Percentiles rank a stretch among this genome's conserved stretches.
Evolutionary conservation across 2,888 invertebrate genomes (phyloP).

Genomic region (Antheraea yamamai): DNA sequence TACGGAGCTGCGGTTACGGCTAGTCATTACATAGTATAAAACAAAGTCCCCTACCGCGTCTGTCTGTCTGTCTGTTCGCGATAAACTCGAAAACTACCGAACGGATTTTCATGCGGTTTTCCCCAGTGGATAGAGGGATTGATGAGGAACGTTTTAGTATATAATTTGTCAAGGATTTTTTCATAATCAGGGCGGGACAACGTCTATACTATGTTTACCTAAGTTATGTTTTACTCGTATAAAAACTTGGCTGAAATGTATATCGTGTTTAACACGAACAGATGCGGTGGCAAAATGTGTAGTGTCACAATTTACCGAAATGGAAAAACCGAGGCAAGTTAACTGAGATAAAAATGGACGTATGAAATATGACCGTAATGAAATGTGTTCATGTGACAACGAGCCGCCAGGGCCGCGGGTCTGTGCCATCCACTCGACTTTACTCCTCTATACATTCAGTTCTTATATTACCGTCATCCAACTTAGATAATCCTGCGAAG

Average conservation of each 20-base stretch:
- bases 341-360: conserved; percentile 49
- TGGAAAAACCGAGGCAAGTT: conserved; percentile 53
- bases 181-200: no score
- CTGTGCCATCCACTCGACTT: conserved; percentile 21
- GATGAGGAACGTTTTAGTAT: no score
- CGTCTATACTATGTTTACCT: no score
- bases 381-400: conserved; percentile 39
- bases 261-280: conserved; percentile 42
- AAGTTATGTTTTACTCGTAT: background rate
- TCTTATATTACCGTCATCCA: background rate
- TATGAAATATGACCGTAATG: conserved; percentile 55
- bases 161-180: no score
- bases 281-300: conserved; percentile 49
- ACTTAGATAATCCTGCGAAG: background rate
- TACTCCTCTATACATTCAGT: background rate
- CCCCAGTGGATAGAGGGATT: no score
- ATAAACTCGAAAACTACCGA: no score
- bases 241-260: conserved; percentile 33
- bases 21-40: no score
- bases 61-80: no score
- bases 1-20: no score
- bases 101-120: no score
- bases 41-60: no score
- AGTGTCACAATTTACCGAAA: conserved; percentile 54
- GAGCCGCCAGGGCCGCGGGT: conserved; percentile 23